Conservation (phyloP, 2,797 vertebrate species). For the Sebastes matsubarae region DNA sequence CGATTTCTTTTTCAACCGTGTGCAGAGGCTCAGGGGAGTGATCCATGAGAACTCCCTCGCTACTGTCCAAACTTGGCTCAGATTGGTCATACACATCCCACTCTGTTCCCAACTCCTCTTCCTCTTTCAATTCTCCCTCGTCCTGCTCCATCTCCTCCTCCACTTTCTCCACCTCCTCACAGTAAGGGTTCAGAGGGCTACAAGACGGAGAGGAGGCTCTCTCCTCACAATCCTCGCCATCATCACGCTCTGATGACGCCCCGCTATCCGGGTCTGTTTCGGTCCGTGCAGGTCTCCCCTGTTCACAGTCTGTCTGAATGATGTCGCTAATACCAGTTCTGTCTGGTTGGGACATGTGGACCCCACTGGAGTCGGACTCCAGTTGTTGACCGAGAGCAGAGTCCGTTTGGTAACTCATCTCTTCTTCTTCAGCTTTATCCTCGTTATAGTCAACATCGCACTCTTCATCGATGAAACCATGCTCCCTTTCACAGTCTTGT, state of each 20-base stretch:
- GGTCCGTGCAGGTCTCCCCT: slow-evolving; percentile 51
- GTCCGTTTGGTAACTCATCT: slow-evolving; percentile 69
- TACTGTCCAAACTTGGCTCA: slow-evolving; percentile 69
- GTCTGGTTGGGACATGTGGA: slow-evolving; percentile 73
- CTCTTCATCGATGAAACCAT: slow-evolving; percentile 68
- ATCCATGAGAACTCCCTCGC: slow-evolving; percentile 55
- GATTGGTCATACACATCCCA: slow-evolving; percentile 68
- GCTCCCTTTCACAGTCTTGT: slow-evolving; percentile 71
- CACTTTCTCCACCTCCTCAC: slow-evolving; percentile 42
- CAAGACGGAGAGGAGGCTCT: slow-evolving; percentile 31
- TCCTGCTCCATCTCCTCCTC: slow-evolving; percentile 41
- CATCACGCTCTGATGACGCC: slow-evolving; percentile 74
- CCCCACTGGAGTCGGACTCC: slow-evolving; percentile 80
- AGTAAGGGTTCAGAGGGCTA: slow-evolving; percentile 66
- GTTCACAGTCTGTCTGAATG: slow-evolving; percentile 58
- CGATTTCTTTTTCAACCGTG: slow-evolving; percentile 44
- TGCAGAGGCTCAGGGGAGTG: slow-evolving; percentile 51
- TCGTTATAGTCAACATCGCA: slow-evolving; percentile 47
- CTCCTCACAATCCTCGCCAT: slow-evolving; percentile 56
- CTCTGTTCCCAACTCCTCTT: slow-evolving; percentile 56
- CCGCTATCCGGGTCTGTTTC: slow-evolving; percentile 78
- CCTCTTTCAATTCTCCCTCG: slow-evolving; percentile 37
- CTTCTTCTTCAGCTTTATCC: slow-evolving; percentile 56
- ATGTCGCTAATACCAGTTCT: slow-evolving; percentile 54
- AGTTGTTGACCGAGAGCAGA: slow-evolving; percentile 68